Evolutionary conservation across 2,113 vertebrate species (phyloP), one percentile per base, ranked within the genome.

Genomic region (Myotis davidii): DNA sequence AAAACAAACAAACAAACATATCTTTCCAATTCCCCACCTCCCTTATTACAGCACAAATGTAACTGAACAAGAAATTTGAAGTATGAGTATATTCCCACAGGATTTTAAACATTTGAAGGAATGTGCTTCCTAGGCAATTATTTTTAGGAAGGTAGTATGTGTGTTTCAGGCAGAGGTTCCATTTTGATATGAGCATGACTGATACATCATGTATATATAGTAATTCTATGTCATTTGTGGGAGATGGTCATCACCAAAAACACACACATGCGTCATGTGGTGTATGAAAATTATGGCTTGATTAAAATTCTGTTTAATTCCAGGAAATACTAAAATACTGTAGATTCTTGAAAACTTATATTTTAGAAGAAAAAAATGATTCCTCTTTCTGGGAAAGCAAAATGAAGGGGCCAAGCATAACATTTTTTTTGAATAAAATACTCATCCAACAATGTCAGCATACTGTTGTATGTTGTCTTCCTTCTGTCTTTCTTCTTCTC

Each of bases 31-130:
- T 45, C 8, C 4, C 23, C 9, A 52, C 23, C 73, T 34, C 13
- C 32, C 27, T 8, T 84, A 82, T 52, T 70, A 69, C 0, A n/a
- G 65, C 11, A 93, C 1, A 42, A 56, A 86, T 89, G 54, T 69
- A 14, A 69, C 32, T 21, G 34, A 83, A 69, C 2, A 88, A 73
- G 45, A 67, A 85, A 56, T 74, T 39, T 86, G 39, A 45, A 90
- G 3, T 13, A 54, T 89, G 39, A 70, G 6, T 25, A 14, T 72
- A 61, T 82, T 79, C 11, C 20, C 69, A 91, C 5, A 48, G 85
- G 37, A 86, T 59, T 83, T 78, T 78, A 84, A 93, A 50, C 32
- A 85, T 82, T 52, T 32, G 17, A 85, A 93, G 45, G 34, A 95
- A 85, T 65, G 29, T 70, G 1, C 11, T 86, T 81, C 29, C 21